phyloP scores from a whole-genome alignment of 2,113 vertebrate species.

The Cynopterus brachyotis region DNA sequence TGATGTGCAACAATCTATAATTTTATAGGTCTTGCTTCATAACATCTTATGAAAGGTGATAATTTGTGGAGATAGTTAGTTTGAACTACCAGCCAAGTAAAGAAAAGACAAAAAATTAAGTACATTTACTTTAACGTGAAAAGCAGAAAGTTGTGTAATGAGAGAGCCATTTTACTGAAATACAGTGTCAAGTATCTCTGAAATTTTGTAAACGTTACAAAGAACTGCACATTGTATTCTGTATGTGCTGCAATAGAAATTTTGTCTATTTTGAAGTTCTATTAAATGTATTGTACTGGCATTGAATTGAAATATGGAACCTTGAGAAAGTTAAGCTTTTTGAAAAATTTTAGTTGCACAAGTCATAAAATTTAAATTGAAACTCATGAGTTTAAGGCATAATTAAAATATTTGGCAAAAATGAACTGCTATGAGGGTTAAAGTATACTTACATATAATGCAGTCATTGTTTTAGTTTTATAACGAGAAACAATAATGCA shows the following conservation, averaged over 20 bases:
- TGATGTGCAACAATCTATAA: neutral
- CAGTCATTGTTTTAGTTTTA: neutral
- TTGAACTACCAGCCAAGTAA: neutral
- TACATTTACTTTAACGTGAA: neutral
- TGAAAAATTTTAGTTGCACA: neutral
- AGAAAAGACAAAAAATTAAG: neutral
- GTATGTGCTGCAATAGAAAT: neutral
- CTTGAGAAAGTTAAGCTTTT: neutral
- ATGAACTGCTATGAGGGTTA: neutral
- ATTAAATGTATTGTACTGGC: neutral
- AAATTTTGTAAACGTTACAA: neutral
- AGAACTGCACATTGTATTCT: neutral
- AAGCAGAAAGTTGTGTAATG: neutral
- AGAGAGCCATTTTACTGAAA: neutral
- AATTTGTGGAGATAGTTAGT: neutral
- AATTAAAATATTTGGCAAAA: conserved; percentile 6
- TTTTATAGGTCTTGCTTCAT: neutral
- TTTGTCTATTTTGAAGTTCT: neutral
- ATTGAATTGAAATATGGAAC: neutral
- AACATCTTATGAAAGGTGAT: neutral
- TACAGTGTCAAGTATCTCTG: neutral
- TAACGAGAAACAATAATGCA: neutral
- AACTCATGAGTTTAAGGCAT: neutral
- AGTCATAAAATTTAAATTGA: neutral
- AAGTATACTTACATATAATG: neutral